These are phyloP conservation scores for Lasaia peninsularis DNA, from an alignment of 1,140 invertebrate genomes.

Conservation along the genomic window DNA sequence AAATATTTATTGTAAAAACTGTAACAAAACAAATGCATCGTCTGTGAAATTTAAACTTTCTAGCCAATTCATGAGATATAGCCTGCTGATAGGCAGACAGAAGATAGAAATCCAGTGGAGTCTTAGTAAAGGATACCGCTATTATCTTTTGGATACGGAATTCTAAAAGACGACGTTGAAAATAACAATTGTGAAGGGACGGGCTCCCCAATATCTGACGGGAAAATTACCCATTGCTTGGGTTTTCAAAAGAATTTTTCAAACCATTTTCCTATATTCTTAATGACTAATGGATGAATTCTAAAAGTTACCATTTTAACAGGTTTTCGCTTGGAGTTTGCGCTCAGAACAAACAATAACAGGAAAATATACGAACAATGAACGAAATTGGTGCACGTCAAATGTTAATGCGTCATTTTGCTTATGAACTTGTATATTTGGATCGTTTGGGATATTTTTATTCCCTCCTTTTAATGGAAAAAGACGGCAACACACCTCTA, in stretches of 20 bases:
- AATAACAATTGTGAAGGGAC: conserved; percentile 57
- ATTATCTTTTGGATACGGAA: no score
- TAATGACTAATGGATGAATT: conserved; percentile 41
- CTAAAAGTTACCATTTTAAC: conserved; percentile 16
- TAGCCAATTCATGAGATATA: no score
- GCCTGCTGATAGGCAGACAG: no score
- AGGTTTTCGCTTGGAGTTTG: background rate
- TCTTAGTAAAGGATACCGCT: no score
- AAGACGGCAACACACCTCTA: no score
- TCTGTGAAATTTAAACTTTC: no score
- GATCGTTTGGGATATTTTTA: background rate
- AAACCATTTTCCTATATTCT: conserved; percentile 16
- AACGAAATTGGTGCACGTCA: background rate
- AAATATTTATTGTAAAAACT: no score
- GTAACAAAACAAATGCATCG: no score
- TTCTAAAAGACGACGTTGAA: conserved; percentile 36
- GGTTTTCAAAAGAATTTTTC: conserved; percentile 42
- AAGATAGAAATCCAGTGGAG: no score
- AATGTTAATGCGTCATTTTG: conserved; percentile 3
- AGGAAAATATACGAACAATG: conserved; percentile 4
- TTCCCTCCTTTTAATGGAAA: no score
- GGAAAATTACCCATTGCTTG: conserved; percentile 49
- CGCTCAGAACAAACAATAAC: conserved; percentile 6
- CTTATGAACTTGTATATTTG: background rate
- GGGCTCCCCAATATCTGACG: conserved; percentile 42